These are phyloP conservation scores for Cassiopea xamachana DNA, from an alignment of 30 jellyfish, hydroid and myxozoan species.

Conservation along the genomic window DNA sequence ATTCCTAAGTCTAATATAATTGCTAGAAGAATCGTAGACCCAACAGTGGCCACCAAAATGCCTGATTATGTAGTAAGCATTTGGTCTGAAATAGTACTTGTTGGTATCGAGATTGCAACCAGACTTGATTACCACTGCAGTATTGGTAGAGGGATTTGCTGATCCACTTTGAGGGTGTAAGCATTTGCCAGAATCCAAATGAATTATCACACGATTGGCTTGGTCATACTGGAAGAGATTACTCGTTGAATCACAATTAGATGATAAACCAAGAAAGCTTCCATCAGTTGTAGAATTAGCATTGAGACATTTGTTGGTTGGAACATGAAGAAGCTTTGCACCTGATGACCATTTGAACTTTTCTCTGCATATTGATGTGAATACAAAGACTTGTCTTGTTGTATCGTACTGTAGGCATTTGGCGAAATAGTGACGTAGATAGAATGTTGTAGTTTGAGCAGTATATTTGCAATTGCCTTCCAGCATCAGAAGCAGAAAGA, in stretches of 20 bases:
- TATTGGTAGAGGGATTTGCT: conserved; percentile 6
- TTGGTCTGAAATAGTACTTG: conserved; percentile 35
- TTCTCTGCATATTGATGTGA: conserved; percentile 33
- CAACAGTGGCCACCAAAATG: conserved; percentile 39
- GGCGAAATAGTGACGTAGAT: conserved; percentile 35
- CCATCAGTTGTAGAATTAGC: conserved; percentile 34
- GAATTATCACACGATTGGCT: conserved; percentile 15
- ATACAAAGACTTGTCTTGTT: conserved; percentile 31
- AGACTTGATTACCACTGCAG: conserved; percentile 8
- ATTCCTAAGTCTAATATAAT: not conserved
- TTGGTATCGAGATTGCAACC: not conserved
- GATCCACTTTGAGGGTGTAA: conserved; percentile 22
- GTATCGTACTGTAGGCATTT: conserved; percentile 36
- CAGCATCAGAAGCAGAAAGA: not conserved
- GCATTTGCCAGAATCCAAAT: conserved; percentile 45
- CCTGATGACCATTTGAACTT: conserved; percentile 53
- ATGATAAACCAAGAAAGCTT: conserved; percentile 20
- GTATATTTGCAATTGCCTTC: not conserved
- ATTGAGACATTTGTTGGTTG: conserved; percentile 43
- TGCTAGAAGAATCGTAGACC: conserved; percentile 2
- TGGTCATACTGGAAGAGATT: conserved; percentile 48
- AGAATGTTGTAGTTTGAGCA: conserved; percentile 11
- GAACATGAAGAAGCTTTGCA: conserved; percentile 49
- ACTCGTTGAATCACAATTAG: conserved; percentile 33
- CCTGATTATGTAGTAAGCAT: conserved; percentile 45